These are phyloP conservation scores for Campylomormyrus tamandua DNA, from an alignment of 2,113 vertebrate genomes.

Conservation along the genomic window DNA sequence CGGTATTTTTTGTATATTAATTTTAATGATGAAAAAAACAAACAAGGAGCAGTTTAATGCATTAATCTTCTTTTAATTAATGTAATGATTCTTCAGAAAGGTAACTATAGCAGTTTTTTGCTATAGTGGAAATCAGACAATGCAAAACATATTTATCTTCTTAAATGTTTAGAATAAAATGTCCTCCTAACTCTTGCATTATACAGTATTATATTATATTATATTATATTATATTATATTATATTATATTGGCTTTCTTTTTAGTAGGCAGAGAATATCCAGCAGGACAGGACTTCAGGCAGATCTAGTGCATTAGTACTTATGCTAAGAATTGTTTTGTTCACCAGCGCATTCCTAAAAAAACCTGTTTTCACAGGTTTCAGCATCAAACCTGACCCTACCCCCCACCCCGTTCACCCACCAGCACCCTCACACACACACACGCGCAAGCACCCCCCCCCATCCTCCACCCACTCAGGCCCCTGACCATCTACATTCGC, in stretches of 20 bases:
- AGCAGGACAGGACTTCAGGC: not conserved
- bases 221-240: not conserved
- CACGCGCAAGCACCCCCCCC: not conserved
- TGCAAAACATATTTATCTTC: not conserved
- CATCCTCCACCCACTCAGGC: not conserved
- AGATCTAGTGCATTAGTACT: not conserved
- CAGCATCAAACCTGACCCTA: not conserved
- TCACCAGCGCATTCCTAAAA: not conserved
- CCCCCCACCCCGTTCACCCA: not conserved
- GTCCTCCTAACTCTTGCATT: not conserved
- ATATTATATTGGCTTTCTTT: not conserved
- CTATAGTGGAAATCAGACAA: not conserved
- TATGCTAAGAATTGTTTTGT: not conserved
- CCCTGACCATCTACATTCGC: conserved; percentile 17
- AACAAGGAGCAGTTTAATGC: not conserved
- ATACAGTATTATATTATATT: not conserved
- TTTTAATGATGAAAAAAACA: not conserved
- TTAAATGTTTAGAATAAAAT: not conserved
- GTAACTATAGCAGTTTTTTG: not conserved
- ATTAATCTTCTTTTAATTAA: not conserved
- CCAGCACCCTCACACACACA: not conserved
- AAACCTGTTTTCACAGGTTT: conserved; percentile 11
- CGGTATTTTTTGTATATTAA: not conserved
- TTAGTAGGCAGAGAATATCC: not conserved
- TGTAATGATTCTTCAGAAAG: not conserved